Conservation (phyloP, 2,113 vertebrate species). For the Neolamprologus cancellatus region DNA sequence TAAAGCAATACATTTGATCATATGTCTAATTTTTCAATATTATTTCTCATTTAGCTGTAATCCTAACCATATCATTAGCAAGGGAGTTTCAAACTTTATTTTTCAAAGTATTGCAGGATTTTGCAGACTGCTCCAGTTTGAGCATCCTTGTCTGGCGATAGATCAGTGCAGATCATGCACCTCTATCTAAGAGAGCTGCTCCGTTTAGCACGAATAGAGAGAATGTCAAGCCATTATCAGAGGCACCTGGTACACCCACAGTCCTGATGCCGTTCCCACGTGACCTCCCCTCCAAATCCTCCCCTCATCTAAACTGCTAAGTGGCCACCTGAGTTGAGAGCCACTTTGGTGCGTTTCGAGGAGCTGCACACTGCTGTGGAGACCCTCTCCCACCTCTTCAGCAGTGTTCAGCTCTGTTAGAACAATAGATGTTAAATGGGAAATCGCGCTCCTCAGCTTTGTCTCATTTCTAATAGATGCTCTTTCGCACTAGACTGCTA, state of each 20-base stretch:
- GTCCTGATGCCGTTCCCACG: background rate
- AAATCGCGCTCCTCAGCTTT: background rate
- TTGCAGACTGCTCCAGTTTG: background rate
- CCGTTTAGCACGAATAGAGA: background rate
- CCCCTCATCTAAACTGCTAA: background rate
- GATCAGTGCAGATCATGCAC: background rate
- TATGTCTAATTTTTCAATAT: background rate
- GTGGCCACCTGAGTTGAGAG: constrained; percentile 35
- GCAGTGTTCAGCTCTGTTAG: background rate
- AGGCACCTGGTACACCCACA: background rate
- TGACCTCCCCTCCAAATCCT: constrained; percentile 13
- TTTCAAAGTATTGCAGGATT: background rate
- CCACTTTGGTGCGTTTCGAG: background rate
- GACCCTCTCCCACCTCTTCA: background rate
- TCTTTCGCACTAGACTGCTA: background rate
- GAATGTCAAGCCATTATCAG: background rate
- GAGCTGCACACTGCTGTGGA: background rate
- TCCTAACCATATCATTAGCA: background rate
- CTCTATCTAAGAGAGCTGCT: background rate
- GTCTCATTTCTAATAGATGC: background rate
- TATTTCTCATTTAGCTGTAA: background rate
- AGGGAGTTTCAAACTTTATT: background rate
- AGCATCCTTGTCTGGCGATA: background rate
- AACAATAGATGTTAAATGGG: background rate
- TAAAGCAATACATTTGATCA: background rate